Percentiles rank a stretch among this genome's conserved stretches.
Evolutionary conservation across 2,797 vertebrate species (phyloP).

Genomic region (Sarcoramphus papa): DNA sequence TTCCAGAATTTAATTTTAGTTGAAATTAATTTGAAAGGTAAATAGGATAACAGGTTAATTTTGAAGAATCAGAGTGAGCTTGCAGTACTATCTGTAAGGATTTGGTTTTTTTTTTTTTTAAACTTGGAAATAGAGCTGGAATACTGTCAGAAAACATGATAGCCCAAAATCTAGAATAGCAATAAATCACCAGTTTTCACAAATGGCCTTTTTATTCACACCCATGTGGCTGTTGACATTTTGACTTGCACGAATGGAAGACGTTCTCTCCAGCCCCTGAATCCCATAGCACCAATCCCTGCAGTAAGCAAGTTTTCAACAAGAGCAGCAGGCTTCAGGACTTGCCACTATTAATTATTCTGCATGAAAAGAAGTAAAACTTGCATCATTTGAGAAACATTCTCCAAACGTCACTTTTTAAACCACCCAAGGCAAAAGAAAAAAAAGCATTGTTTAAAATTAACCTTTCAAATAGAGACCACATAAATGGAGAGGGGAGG

Average conservation of each 20-base stretch:
- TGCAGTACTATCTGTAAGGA: not conserved
- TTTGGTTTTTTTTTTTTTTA: not conserved
- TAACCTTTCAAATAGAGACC: not conserved
- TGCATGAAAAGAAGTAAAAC: not conserved
- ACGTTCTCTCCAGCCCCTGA: not conserved
- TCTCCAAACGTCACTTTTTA: not conserved
- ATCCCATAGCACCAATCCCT: not conserved
- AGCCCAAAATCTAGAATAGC: not conserved
- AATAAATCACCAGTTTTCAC: not conserved
- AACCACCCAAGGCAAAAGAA: not conserved
- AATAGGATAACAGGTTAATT: not conserved
- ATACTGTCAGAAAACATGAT: not conserved
- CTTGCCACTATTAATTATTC: not conserved
- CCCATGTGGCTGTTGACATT: not conserved
- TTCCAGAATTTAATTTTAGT: not conserved
- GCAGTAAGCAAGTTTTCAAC: not conserved
- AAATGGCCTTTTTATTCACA: not conserved
- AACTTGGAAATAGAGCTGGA: not conserved
- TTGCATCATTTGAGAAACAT: not conserved
- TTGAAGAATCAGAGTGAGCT: not conserved
- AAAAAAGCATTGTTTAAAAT: not conserved
- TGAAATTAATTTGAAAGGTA: not conserved
- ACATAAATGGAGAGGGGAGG: not conserved
- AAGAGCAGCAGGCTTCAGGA: not conserved
- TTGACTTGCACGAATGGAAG: not conserved